Base-by-base conservation (phyloP, 1,140 invertebrate genomes). In the Heliconius hermathena region DNA sequence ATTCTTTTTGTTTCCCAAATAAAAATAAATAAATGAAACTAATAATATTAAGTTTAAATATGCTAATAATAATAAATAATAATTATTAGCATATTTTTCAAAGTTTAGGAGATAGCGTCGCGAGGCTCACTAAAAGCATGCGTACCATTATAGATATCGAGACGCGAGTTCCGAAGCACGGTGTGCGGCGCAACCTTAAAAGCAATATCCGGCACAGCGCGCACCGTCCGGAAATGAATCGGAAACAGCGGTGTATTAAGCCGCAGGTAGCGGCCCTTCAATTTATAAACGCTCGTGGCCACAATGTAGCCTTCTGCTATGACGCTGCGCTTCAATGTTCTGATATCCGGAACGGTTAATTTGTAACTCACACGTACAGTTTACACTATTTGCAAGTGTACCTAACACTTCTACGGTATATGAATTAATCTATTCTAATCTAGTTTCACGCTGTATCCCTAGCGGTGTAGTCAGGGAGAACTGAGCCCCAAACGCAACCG, bases 231-330 rank as follows among this genome's bases (percentile, higher is more conserved):
- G 94, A 95, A 95, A 95, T 95, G 94, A 95, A 95, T 90, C 94
- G 94, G 94, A 95, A 94, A 94, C 94, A 89, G 92, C 91, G 93
- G 93, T 93, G 93, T 95, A 95, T 95, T 95, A 95, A 94, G 94
- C 93, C 88, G 91, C 92, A 94, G 93, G 93, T 94, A 94, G 87
- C 87, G 89, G 90, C 91, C 92, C 93, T 94, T 93, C 92, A 93
- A 94, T 94, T 93, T 94, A 94, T 93, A 93, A 94, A 92, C 91
- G 91, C 92, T 89, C 85, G 89, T 88, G 90, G 91, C 88, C 85
- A 85, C 86, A 88, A 88, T 89, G 85, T 85, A 87, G 84, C 85
- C 84, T 87, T 87, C 80, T 73, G 70, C 85, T 81, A 82, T 79
- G 79, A 79, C 79, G 84, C 84, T 84, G 78, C 79, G 84, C 84